phyloP scores from a whole-genome alignment of 2,888 invertebrate genomes.

The Leptopilina drosophilae region DNA sequence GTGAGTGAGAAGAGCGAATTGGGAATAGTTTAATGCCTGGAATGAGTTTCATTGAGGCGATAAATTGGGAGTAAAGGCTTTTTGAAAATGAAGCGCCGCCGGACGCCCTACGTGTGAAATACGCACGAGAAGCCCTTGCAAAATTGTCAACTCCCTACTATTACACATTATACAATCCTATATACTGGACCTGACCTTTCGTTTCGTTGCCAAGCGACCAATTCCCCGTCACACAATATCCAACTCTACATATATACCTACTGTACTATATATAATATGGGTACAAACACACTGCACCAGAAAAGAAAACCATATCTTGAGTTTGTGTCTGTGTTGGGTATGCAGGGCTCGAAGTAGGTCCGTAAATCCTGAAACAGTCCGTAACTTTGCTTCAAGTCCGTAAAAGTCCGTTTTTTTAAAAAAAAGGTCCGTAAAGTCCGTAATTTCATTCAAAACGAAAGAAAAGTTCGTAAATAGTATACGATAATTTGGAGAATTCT shows the following conservation, averaged over 20 bases:
- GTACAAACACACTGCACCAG: conserved; percentile 3
- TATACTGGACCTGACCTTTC: conserved; percentile 26
- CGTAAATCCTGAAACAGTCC: too few species aligned
- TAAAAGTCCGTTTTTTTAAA: too few species aligned
- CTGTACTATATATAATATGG: background rate
- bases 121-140: background rate
- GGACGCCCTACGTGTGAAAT: conserved; percentile 15
- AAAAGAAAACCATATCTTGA: conserved; percentile 22
- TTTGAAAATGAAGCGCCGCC: conserved; percentile 7
- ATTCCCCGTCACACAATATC: conserved; percentile 11
- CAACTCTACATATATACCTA: background rate
- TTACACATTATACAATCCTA: too few species aligned
- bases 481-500: too few species aligned
- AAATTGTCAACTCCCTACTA: conserved; percentile 25
- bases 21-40: background rate
- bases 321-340: conserved; percentile 24
- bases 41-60: conserved; percentile 15
- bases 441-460: too few species aligned
- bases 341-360: too few species aligned
- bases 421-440: too few species aligned
- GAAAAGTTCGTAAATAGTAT: too few species aligned
- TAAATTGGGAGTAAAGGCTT: background rate
- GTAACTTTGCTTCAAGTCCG: too few species aligned
- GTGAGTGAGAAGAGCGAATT: background rate
- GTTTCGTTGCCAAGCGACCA: conserved; percentile 30